Conservation (phyloP, 2,113 vertebrate genomes). For the Excalfactoria chinensis region DNA sequence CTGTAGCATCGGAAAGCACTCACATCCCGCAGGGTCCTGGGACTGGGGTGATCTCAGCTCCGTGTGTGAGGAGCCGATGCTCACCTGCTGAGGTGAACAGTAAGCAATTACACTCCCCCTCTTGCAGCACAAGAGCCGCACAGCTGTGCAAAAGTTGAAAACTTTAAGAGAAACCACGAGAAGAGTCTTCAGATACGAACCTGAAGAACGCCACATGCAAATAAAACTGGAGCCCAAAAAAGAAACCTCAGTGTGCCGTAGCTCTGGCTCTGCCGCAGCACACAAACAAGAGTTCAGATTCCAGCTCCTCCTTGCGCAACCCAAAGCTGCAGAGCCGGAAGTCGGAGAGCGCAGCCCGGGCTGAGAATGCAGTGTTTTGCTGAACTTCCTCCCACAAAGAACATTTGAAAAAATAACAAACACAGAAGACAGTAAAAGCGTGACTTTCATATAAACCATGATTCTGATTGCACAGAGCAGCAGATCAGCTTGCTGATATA, state of each 20-base stretch:
- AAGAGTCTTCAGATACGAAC: neutral
- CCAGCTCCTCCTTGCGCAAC: neutral
- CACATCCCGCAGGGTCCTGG: neutral
- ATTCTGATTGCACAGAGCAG: neutral
- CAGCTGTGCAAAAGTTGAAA: neutral
- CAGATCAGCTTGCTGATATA: constrained; percentile 10
- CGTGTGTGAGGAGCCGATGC: accelerated
- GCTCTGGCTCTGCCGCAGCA: neutral
- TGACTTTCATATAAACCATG: constrained; percentile 33
- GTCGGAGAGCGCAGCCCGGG: neutral
- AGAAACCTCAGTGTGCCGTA: neutral
- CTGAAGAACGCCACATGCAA: neutral
- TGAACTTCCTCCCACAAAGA: constrained; percentile 69
- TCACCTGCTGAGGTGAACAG: neutral
- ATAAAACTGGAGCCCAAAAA: neutral
- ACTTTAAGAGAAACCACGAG: neutral
- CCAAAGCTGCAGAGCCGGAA: constrained; percentile 17
- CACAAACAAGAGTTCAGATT: neutral
- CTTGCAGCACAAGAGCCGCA: neutral
- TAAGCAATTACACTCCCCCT: neutral
- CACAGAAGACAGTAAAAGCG: constrained; percentile 32
- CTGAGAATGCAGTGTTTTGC: constrained; percentile 18
- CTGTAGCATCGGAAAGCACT: neutral
- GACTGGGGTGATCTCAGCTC: neutral
- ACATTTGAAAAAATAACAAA: constrained; percentile 48